Percentiles rank a stretch among this genome's conserved stretches.
Conservation (phyloP, 2,797 vertebrate genomes). For the Falco biarmicus region DNA sequence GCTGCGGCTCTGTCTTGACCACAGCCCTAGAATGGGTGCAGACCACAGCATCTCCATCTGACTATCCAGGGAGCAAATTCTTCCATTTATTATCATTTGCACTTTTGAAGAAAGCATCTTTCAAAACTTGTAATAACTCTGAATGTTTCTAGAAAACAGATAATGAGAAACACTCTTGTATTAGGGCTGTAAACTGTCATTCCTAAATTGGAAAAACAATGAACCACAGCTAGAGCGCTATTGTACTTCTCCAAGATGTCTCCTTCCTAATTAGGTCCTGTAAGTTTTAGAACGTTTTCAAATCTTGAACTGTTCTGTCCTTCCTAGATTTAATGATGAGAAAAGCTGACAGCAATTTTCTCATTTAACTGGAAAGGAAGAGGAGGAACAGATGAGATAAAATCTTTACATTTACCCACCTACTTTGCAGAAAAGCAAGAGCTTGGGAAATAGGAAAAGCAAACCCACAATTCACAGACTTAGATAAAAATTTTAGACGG, state of each 20-base stretch:
- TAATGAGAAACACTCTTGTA: background rate
- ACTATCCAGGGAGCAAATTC: background rate
- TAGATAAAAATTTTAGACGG: background rate
- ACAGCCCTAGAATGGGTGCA: rapidly evolving
- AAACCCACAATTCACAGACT: background rate
- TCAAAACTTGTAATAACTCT: background rate
- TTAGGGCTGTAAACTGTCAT: constrained; percentile 40
- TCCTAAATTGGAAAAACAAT: constrained; percentile 41
- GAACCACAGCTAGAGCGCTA: constrained; percentile 6
- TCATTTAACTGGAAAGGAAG: background rate
- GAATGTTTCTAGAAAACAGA: background rate
- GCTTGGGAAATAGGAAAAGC: background rate
- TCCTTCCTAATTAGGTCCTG: constrained; percentile 10
- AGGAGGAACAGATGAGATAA: background rate
- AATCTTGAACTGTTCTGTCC: background rate
- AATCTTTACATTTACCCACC: background rate
- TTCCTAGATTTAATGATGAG: background rate
- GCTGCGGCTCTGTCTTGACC: background rate
- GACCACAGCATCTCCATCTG: background rate
- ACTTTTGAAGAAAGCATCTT: constrained; percentile 17
- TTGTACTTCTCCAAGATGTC: background rate
- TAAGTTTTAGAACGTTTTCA: background rate
- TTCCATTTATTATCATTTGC: background rate
- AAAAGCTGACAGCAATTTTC: background rate
- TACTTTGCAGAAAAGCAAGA: background rate